Conservation (phyloP, 2,797 vertebrate genomes). For the Hemibagrus guttatus region DNA sequence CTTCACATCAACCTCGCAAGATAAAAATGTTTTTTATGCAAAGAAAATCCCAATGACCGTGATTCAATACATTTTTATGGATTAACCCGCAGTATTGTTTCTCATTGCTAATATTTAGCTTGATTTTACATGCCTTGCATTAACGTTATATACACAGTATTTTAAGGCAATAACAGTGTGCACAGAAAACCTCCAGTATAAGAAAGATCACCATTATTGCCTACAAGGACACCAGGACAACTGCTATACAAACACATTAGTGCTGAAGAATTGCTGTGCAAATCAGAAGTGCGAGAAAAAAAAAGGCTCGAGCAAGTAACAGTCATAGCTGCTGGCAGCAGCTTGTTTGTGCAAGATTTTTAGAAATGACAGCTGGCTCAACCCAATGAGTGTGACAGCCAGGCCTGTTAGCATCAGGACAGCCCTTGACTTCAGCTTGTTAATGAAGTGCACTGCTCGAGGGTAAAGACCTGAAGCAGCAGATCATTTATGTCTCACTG, state of each 20-base stretch:
- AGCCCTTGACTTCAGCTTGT: slow-evolving; percentile 34
- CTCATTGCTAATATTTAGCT: neutral
- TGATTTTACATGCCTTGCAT: neutral
- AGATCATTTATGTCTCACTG: slow-evolving; percentile 18
- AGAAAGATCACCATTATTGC: neutral
- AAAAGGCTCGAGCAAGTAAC: neutral
- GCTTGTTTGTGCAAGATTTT: slow-evolving; percentile 31
- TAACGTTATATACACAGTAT: neutral
- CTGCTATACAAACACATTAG: slow-evolving; percentile 14
- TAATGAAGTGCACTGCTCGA: slow-evolving; percentile 37
- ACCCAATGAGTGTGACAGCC: slow-evolving; percentile 39
- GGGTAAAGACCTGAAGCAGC: slow-evolving; percentile 34
- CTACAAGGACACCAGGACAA: slow-evolving; percentile 19
- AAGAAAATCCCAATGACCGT: neutral
- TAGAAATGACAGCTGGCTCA: slow-evolving; percentile 31
- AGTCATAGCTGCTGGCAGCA: slow-evolving; percentile 26
- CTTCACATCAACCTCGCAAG: neutral
- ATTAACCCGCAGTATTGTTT: neutral
- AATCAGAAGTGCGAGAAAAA: neutral
- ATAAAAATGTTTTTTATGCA: neutral
- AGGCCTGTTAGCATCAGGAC: slow-evolving; percentile 38
- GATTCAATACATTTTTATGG: neutral
- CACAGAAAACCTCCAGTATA: neutral
- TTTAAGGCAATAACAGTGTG: neutral
- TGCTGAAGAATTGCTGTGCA: slow-evolving; percentile 3